Base-by-base conservation (phyloP, 2,888 invertebrate genomes). In the Sussaba pulchella region DNA sequence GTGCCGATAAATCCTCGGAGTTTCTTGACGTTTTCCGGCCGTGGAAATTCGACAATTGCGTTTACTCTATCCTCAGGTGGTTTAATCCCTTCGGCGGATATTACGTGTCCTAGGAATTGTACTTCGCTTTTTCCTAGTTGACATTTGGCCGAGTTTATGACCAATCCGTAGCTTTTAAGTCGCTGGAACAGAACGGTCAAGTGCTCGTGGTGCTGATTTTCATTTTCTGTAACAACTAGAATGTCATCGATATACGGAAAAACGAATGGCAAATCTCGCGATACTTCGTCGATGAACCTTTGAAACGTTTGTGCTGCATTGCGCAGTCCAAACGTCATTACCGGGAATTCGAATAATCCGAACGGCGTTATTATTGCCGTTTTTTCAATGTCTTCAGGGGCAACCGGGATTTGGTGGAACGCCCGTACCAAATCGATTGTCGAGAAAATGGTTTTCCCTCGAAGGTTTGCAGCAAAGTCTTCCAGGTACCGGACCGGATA, bases 321-420 rank as follows among this genome's bases (percentile, higher is more conserved):
- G 1, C 80, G 79, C 0, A 87, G 73, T 8, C 86, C 85, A 21
- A 82, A 82, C 2, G 75, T 74, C 82, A 86, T 82, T n/a, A 50
- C 64, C 39, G 45, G 39, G 36, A 72, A 81, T 45, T 71, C 75
- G 63, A 82, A 88, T 6, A 88, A 78, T 1, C 86, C 86, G 57
- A 88, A 88, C 0, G 87, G 87, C 6, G 86, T 88, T 0, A 71
- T 85, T 9, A 87, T 83, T 0, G 86, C 88, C 0, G 88, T 88
- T 63, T 90, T 88, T 0, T 36, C 78, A 5, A 88, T 78, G 73
- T 89, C 86, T 2, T 81, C 85, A 1, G 80, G 72, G 0, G 78
- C 63, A 9, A 74, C 47, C 6, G 75, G 78, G 3, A 82, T 75
- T 24, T 82, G 78, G 17, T 82, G 54, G 41, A 50, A 83, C 0